Conservation (phyloP, 2,797 vertebrate species). For the Pseudomugil tenellus region DNA sequence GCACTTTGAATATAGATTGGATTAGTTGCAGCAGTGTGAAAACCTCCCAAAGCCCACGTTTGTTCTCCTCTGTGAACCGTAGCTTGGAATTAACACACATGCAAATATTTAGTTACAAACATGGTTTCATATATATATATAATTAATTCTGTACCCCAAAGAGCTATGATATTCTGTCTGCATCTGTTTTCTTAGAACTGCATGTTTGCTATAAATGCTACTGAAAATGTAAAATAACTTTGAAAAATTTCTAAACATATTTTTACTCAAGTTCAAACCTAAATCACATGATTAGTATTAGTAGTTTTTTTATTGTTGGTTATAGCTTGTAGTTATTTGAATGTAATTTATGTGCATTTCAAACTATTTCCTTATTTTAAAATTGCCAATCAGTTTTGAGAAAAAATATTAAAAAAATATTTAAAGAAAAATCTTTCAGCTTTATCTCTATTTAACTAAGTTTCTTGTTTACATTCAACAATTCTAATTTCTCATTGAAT, state of each 20-base stretch:
- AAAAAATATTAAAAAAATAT: background rate
- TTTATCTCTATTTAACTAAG: background rate
- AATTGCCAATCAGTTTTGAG: background rate
- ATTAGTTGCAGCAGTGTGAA: conserved; percentile 6
- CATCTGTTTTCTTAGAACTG: background rate
- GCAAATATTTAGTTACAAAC: background rate
- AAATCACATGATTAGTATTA: background rate
- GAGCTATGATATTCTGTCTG: conserved; percentile 1
- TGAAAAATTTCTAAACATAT: background rate
- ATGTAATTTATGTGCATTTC: background rate
- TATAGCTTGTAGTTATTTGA: background rate
- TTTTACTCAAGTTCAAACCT: conserved; percentile 1
- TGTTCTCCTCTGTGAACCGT: background rate
- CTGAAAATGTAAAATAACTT: background rate
- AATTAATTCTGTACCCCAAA: background rate
- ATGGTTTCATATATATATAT: background rate
- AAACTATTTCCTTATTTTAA: background rate
- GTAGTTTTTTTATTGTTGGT: background rate
- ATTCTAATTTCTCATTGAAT: background rate
- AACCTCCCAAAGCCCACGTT: background rate
- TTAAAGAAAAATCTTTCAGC: background rate
- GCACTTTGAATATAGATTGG: background rate
- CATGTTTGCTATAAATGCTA: background rate
- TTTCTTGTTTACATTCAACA: fast-evolving
- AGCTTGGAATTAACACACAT: conserved; percentile 4